Evolutionary conservation across 2,888 invertebrate genomes (phyloP).

Genomic region (Yponomeuta cagnagella): DNA sequence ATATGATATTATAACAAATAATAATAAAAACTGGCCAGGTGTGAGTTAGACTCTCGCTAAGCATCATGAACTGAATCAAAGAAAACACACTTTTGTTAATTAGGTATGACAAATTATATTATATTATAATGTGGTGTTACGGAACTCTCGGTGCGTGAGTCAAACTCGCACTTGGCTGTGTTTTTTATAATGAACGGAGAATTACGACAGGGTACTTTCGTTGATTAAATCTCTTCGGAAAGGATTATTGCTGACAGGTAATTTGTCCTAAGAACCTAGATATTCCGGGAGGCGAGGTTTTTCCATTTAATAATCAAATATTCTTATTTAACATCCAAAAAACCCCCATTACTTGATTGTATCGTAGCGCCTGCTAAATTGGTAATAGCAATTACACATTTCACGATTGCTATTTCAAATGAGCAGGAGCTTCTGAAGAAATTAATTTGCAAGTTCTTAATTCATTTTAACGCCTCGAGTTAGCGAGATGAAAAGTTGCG

Average conservation of each 20-base stretch:
- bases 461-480: neutral
- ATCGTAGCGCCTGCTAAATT: neutral
- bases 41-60: too few species aligned
- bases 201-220: neutral
- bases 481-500: neutral
- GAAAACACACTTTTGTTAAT: too few species aligned
- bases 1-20: too few species aligned
- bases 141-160: neutral
- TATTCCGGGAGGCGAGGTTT: neutral
- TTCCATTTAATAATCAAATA: neutral
- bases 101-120: neutral
- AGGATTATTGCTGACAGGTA: slow-evolving; percentile 3
- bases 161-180: neutral
- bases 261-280: slow-evolving; percentile 2
- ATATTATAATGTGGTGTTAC: neutral
- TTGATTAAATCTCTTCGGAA: neutral
- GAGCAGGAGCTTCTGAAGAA: neutral
- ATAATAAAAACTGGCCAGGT: too few species aligned
- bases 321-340: neutral
- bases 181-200: neutral
- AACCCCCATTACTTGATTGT: neutral
- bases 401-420: neutral
- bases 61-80: too few species aligned
- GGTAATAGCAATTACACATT: neutral
- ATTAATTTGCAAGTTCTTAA: neutral